Evolutionary conservation across 2,113 vertebrate species (phyloP).

Genomic region (Oryzias woworae): DNA sequence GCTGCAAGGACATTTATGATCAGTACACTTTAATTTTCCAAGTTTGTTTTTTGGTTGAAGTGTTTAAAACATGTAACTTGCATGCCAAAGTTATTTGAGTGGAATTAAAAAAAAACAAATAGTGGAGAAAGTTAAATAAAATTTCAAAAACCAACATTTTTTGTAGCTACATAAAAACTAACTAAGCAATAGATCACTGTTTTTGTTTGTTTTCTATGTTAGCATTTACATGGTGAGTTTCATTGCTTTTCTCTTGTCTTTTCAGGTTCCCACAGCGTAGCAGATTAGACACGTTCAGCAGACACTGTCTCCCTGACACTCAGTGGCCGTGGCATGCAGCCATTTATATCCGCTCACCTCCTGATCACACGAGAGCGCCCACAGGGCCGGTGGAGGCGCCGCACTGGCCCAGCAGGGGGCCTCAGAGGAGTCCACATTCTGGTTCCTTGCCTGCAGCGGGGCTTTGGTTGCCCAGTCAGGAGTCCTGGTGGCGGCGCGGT

Average conservation of each 20-base stretch:
- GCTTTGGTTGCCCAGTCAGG: constrained; percentile 86
- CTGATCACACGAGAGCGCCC: constrained; percentile 52
- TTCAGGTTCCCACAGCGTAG: constrained; percentile 78
- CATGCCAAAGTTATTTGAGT: too few species aligned
- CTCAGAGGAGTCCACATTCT: constrained; percentile 67
- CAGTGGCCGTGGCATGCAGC: constrained; percentile 91
- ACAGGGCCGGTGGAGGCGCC: background rate
- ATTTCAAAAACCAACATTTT: background rate
- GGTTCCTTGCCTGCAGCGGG: constrained; percentile 89
- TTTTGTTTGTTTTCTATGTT: too few species aligned
- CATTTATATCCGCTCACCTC: constrained; percentile 80
- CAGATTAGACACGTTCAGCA: constrained; percentile 76
- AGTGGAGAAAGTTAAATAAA: background rate
- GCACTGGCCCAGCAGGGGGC: constrained; percentile 38
- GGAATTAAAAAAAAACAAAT: too few species aligned
- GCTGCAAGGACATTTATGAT: too few species aligned
- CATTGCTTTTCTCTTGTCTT: background rate
- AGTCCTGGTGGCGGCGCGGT: constrained; percentile 87
- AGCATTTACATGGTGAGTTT: too few species aligned
- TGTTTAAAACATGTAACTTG: too few species aligned
- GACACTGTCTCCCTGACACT: constrained; percentile 69
- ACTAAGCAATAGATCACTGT: too few species aligned
- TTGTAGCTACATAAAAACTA: background rate
- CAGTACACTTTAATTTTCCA: too few species aligned
- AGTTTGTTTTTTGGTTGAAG: too few species aligned